These are phyloP conservation scores for Oxyruncus cristatus DNA, from an alignment of 2,113 vertebrate species.

Conservation along the genomic window DNA sequence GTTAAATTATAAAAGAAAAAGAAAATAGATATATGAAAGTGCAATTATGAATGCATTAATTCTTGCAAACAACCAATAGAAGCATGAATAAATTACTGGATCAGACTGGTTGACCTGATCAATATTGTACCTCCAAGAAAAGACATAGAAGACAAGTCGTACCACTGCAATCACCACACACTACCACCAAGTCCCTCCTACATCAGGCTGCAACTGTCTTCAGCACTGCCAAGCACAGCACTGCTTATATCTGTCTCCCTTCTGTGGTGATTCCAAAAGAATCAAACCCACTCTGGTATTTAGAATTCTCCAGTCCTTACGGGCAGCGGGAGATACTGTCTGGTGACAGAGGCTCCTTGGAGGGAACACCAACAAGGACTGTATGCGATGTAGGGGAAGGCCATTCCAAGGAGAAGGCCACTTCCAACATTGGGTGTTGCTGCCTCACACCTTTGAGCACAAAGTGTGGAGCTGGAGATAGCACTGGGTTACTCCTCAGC, in stretches of 20 bases:
- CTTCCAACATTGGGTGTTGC: neutral
- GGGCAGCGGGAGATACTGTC: neutral
- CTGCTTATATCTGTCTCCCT: neutral
- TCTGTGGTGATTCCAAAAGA: neutral
- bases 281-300: neutral
- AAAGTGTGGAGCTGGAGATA: neutral
- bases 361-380: neutral
- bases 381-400: rapidly evolving
- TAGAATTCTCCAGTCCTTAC: neutral
- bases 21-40: neutral
- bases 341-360: neutral
- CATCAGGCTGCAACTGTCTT: neutral
- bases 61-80: neutral
- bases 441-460: rapidly evolving
- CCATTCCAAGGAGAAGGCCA: neutral
- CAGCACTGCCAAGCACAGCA: neutral
- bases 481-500: neutral
- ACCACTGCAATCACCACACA: neutral
- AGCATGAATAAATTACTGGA: neutral
- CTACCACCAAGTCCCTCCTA: neutral
- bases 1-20: neutral
- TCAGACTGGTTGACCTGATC: neutral
- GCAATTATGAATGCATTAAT: neutral
- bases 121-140: neutral
- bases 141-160: neutral